Percentiles rank a stretch among this genome's conserved stretches.
Evolutionary conservation across 1,140 invertebrate genomes (phyloP).

Genomic region (Nasonia giraulti): DNA sequence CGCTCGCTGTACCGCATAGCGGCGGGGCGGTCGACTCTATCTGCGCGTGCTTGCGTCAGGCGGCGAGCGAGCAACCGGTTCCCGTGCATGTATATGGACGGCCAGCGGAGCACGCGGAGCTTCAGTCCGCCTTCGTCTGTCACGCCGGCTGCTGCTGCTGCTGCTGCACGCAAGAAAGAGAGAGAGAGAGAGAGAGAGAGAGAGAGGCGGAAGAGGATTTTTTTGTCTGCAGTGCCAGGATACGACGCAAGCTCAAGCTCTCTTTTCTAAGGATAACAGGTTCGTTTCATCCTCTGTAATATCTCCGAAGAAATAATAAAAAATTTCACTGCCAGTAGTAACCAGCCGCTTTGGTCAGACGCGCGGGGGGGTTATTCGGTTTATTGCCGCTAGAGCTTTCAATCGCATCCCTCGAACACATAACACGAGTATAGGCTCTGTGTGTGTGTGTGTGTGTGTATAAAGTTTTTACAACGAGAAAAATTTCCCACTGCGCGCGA

Average conservation of each 20-base stretch:
- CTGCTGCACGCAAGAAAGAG: neutral
- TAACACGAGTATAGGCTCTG: too few species aligned
- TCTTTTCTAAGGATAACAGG: neutral
- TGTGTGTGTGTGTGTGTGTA: too few species aligned
- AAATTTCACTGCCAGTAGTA: neutral
- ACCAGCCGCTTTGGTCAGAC: neutral
- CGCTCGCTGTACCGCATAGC: too few species aligned
- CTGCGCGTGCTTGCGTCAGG: slow-evolving; percentile 41
- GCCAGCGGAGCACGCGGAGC: slow-evolving; percentile 27
- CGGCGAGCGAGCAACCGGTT: slow-evolving; percentile 47
- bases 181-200: neutral
- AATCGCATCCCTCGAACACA: too few species aligned
- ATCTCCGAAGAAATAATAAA: too few species aligned
- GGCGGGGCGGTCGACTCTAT: neutral
- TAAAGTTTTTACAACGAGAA: too few species aligned
- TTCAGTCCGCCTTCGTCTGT: slow-evolving; percentile 41
- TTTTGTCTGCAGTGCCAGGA: neutral
- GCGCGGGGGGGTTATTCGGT: too few species aligned
- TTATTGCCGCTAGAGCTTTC: too few species aligned
- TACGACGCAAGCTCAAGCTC: too few species aligned
- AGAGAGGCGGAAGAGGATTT: neutral
- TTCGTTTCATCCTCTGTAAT: neutral
- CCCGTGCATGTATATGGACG: slow-evolving; percentile 33
- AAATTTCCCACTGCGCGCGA: too few species aligned
- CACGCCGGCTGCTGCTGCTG: slow-evolving; percentile 24